Base-by-base conservation (phyloP, 1,140 invertebrate genomes). In the Rhopalosiphum maidis region DNA sequence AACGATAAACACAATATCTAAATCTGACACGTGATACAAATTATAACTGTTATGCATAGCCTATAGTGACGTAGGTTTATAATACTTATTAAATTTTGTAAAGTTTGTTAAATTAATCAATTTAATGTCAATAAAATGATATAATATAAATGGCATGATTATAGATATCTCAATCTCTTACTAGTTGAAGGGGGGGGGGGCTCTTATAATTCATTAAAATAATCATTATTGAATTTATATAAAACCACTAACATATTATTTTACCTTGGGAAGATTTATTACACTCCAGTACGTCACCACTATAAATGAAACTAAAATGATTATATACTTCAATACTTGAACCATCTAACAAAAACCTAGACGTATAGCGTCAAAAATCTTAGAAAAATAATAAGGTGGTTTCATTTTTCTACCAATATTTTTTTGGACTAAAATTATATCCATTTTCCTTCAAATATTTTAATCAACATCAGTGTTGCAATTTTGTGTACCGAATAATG, bases 51-150 rank as follows among this genome's bases (percentile, higher is more conserved):
- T 77, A 30, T 9, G 25, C 30, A 77, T 15, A 15, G 15, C 4
- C 48, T 18, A 51, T 77, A 77, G 55, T 77, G 4, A 5, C 15
- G 1, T 18, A 6, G 60, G n/a, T 15, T 77, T 77, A n/a, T 77
- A 77, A n/a, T n/a, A 51, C 48, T 15, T 51, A n/a, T 77, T 77
- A 77, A n/a, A 18, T 30, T n/a, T 68, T 68, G 30, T 68, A 68
- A 68, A 60, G 1, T 18, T 77, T n/a, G 30, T 77, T n/a, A n/a
- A 77, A 77, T n/a, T n/a, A n/a, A 77, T 6, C 60, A 77, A 77
- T 77, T 77, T 77, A 77, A 77, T n/a, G 60, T 68, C 30, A 77
- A 77, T 77, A 77, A n/a, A 77, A 77, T n/a, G n/a, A n/a, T 77
- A 77, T 77, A 6, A 77, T 77, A 77, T 77, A n/a, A 77, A 21